Base-by-base conservation (phyloP, 1,140 invertebrate genomes). In the Leguminivora glycinivorella region DNA sequence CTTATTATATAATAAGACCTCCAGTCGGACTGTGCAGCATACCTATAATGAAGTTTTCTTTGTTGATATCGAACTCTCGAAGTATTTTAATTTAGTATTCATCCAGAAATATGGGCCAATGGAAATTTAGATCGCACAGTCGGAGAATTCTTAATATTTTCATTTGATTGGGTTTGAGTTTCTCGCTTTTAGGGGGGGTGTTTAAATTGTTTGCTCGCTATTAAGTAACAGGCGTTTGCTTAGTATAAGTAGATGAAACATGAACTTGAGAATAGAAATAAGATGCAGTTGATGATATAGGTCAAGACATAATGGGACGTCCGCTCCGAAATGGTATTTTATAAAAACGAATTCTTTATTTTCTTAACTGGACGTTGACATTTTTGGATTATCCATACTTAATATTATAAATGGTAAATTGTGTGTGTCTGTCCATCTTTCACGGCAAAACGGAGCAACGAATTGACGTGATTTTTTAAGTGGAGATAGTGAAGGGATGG, bases 31-130 rank as follows among this genome's bases (percentile, higher is more conserved):
- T 63, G 58, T 63, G 34, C 25, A 14, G n/a, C 25, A 19, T 56
- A 19, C 14, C 22, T 12, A 25, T 63, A 63, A 63, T 63, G 29
- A 63, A 63, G 58, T 63, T 63, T 63, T 63, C 58, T 63, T 63
- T 63, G 58, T 63, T 63, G 25, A 31, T 63, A 63, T 63, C n/a
- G 58, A 63, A 31, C 58, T 34, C 56, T n/a, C 29, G 14, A 63
- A 63, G 58, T 63, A 63, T 63, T 63, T 63, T 63, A 63, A 63
- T 63, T 63, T 63, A 26, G 58, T 34, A 63, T 63, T 63, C 58
- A 63, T 63, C 14, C 4, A 29, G 25, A 63, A 63, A 63, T 63
- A 63, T 63, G 58, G 58, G 58, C n/a, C 26, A 19, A 63, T 63
- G 58, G 58, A 34, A 63, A 60, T 60, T 14, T 60, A 63, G 26